A percentile compares a stretch with the other conserved stretches of the same genome.
These are phyloP conservation scores for Eueides isabella DNA, from an alignment of 1,140 invertebrate species.

Conservation along the genomic window DNA sequence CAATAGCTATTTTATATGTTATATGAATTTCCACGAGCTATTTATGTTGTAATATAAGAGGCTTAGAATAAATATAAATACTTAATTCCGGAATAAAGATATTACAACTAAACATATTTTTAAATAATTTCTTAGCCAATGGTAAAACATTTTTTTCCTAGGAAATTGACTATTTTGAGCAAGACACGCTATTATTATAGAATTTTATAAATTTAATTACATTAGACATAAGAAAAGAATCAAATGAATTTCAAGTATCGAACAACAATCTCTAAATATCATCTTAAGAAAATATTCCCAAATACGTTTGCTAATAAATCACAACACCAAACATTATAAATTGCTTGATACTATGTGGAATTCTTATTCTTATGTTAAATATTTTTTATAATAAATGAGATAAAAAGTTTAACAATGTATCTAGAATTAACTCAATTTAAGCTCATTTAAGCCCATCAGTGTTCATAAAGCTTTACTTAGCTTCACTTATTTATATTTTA, in stretches of 20 bases:
- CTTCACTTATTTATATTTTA: slow-evolving; percentile 18
- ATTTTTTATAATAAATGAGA: background rate
- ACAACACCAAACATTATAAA: too few species aligned
- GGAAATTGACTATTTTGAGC: too few species aligned
- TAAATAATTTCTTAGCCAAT: too few species aligned
- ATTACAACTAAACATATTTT: too few species aligned
- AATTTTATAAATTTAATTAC: background rate
- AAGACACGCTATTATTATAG: background rate
- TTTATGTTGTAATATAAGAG: background rate
- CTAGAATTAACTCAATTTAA: background rate
- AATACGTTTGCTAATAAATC: too few species aligned
- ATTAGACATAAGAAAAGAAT: too few species aligned
- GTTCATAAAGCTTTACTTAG: slow-evolving; percentile 9
- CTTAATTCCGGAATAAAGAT: background rate
- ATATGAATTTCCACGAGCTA: background rate
- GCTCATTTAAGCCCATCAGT: slow-evolving; percentile 5
- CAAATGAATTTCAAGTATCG: too few species aligned
- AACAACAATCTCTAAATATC: too few species aligned
- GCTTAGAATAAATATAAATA: background rate
- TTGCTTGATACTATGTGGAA: too few species aligned
- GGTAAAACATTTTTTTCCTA: too few species aligned
- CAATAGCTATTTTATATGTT: slow-evolving; percentile 10
- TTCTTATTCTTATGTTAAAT: background rate
- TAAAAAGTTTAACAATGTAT: background rate
- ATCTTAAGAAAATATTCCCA: too few species aligned